Evolutionary conservation across 30 jellyfish, hydroid and myxozoan genomes (phyloP).

Genomic region (Chrysaora quinquecirrha): DNA sequence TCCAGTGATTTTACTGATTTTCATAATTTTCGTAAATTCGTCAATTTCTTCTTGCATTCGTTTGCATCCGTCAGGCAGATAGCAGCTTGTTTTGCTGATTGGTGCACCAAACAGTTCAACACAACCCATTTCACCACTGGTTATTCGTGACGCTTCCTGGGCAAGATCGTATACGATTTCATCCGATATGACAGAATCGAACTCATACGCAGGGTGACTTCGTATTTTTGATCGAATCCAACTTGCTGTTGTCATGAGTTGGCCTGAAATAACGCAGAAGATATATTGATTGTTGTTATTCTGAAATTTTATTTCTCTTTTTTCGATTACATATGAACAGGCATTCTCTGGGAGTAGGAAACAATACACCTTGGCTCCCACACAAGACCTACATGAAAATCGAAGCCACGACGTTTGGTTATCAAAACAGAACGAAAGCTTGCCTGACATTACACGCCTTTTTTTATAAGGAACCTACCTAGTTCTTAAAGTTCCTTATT

Average conservation of each 20-base stretch:
- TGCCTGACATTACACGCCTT: no score
- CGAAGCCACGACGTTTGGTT: no score
- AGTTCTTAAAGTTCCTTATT: no score
- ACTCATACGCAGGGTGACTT: conserved; percentile 88
- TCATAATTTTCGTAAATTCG: conserved; percentile 62
- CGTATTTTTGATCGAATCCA: conserved; percentile 87
- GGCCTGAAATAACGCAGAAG: no score
- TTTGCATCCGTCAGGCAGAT: conserved; percentile 81
- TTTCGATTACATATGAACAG: no score
- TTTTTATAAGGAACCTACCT: no score
- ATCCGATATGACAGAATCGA: conserved; percentile 87
- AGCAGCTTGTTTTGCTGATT: conserved; percentile 80
- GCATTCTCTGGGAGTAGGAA: no score
- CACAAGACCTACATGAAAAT: no score
- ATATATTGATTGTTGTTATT: no score
- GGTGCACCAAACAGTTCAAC: conserved; percentile 87
- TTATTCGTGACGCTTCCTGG: conserved; percentile 49
- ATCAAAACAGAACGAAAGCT: no score
- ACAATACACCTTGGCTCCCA: no score
- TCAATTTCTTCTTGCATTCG: conserved; percentile 88
- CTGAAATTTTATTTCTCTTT: no score
- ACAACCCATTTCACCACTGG: conserved; percentile 77
- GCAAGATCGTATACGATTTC: conserved; percentile 88
- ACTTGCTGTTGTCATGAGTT: conserved; percentile 88
- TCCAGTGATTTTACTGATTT: conserved; percentile 31